These are phyloP conservation scores for Montipora capricornis DNA, from an alignment of 64 coral and sea anemone genomes.

Conservation along the genomic window DNA sequence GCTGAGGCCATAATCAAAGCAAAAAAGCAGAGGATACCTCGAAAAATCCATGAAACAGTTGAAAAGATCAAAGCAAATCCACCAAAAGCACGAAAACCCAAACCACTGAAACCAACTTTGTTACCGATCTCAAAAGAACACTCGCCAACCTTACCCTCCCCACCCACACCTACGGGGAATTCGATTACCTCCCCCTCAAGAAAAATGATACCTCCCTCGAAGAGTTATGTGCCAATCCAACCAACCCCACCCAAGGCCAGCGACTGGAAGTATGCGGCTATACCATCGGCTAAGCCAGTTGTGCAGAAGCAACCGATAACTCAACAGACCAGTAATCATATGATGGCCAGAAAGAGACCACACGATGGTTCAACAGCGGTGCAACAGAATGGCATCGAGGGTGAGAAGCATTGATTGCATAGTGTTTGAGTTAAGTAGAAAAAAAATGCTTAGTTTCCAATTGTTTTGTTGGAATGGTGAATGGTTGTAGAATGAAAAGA, in stretches of 20 bases:
- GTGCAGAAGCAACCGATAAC: conserved; percentile 45
- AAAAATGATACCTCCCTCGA: conserved; percentile 94
- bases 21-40: conserved; percentile 78
- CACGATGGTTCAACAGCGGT: conserved; percentile 54
- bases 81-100: conserved; percentile 80
- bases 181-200: conserved; percentile 86
- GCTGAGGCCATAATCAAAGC: conserved; percentile 80
- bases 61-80: conserved; percentile 88
- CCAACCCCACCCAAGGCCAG: conserved; percentile 80
- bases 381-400: conserved; percentile 97
- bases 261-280: conserved; percentile 92
- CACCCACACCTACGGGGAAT: conserved; percentile 75
- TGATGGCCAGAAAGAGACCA: conserved; percentile 91
- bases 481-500: no score
- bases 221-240: conserved; percentile 78
- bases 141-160: conserved; percentile 46
- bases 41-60: conserved; percentile 80
- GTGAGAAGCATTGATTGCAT: conserved; percentile 51
- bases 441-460: no score
- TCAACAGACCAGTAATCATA: conserved; percentile 80
- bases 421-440: neutral
- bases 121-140: conserved; percentile 40
- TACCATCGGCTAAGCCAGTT: conserved; percentile 86
- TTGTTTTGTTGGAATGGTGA: no score
- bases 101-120: conserved; percentile 72